phyloP scores from a whole-genome alignment of 2,888 invertebrate genomes.

The Peribatodes rhomboidaria region DNA sequence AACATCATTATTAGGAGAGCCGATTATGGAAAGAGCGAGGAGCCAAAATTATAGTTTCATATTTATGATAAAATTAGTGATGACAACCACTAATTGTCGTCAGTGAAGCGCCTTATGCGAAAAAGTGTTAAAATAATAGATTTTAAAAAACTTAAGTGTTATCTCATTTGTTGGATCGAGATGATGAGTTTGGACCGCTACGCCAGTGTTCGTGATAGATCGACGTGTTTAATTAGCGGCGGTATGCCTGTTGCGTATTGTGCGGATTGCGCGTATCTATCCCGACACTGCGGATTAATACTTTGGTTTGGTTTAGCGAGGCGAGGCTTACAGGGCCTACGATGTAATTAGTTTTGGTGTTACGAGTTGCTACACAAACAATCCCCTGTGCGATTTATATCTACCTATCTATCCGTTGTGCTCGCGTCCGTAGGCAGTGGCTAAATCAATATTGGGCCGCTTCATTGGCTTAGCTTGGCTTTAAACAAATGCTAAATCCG shows the following conservation, averaged over 20 bases:
- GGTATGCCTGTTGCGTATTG: conserved; percentile 48
- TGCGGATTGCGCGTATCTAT: conserved; percentile 47
- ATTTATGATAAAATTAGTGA: too few relatives aligned
- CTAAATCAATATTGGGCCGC: conserved; percentile 31
- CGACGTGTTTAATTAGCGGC: conserved; percentile 48
- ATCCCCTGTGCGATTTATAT: conserved; percentile 43
- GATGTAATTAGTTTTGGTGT: conserved; percentile 63
- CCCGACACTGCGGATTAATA: conserved; percentile 57
- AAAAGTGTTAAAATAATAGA: not conserved
- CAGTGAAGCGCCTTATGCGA: too few relatives aligned
- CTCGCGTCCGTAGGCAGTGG: conserved; percentile 25
- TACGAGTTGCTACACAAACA: conserved; percentile 54
- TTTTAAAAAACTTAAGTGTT: too few relatives aligned
- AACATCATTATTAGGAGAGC: too few relatives aligned
- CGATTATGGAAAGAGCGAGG: too few relatives aligned
- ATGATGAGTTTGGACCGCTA: conserved; percentile 25
- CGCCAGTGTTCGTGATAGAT: conserved; percentile 43
- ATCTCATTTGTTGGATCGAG: not conserved
- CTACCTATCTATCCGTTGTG: conserved; percentile 18
- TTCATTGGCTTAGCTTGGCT: conserved; percentile 23
- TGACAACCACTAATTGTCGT: too few relatives aligned
- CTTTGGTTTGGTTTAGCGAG: conserved; percentile 57
- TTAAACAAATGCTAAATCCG: conserved; percentile 23
- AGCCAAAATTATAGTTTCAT: too few relatives aligned
- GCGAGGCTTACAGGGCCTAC: conserved; percentile 61